These are phyloP conservation scores for Drosophila equinoxialis DNA, from an alignment of 1,140 invertebrate genomes.

Conservation along the genomic window DNA sequence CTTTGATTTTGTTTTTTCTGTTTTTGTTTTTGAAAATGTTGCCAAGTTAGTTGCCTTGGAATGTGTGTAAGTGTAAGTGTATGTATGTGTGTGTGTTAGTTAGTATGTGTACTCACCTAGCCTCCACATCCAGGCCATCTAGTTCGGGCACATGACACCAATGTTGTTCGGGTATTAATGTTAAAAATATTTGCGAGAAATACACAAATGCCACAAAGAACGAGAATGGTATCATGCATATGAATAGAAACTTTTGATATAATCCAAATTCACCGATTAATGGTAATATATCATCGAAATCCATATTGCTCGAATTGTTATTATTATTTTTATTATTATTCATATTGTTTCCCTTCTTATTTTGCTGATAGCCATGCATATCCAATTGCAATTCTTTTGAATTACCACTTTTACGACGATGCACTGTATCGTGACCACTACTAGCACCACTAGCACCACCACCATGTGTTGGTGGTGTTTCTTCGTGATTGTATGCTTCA, in stretches of 20 bases:
- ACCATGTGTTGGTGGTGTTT: constrained; percentile 27
- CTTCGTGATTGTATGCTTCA: constrained; percentile 71
- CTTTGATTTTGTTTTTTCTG: neutral
- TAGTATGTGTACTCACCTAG: constrained; percentile 85
- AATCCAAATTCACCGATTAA: constrained; percentile 93
- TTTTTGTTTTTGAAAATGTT: constrained; percentile 8
- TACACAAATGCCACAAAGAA: constrained; percentile 94
- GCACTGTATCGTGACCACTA: constrained; percentile 52
- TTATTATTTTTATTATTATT: neutral
- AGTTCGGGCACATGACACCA: constrained; percentile 90
- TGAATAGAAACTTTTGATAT: constrained; percentile 93
- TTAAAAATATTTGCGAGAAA: constrained; percentile 94
- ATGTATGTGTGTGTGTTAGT: neutral
- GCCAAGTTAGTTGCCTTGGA: neutral
- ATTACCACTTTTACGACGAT: constrained; percentile 73
- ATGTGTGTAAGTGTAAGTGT: neutral
- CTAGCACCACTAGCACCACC: constrained; percentile 39
- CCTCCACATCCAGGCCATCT: constrained; percentile 85
- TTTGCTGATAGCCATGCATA: constrained; percentile 14
- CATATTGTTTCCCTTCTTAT: constrained; percentile 46
- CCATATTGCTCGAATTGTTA: constrained; percentile 81
- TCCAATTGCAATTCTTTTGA: constrained; percentile 67
- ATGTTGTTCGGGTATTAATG: constrained; percentile 89
- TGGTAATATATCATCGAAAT: constrained; percentile 93
- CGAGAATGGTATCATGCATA: constrained; percentile 93